Percentiles rank a stretch among this genome's conserved stretches.
Evolutionary conservation across 2,888 invertebrate genomes (phyloP).

Genomic region (Ganaspis brasiliensis): DNA sequence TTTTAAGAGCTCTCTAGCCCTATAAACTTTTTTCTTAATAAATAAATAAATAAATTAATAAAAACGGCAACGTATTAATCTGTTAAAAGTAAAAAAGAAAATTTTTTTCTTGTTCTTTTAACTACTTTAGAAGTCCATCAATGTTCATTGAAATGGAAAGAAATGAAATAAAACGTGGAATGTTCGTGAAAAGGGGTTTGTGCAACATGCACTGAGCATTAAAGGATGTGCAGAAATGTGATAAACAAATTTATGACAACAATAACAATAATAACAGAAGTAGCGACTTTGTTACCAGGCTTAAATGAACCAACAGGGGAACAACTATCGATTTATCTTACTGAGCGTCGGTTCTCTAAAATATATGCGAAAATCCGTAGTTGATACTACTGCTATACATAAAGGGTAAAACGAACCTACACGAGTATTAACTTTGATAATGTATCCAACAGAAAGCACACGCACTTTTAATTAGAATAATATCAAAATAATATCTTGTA

Average conservation of each 20-base stretch:
- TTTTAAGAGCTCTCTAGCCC: too few species aligned
- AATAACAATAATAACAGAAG: slow-evolving; percentile 28
- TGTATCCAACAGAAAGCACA: slow-evolving; percentile 28
- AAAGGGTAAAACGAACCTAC: neutral
- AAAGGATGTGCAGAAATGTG: neutral
- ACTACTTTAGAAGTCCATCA: too few species aligned
- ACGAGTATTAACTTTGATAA: slow-evolving; percentile 17
- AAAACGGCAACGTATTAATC: too few species aligned
- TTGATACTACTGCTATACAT: slow-evolving; percentile 18
- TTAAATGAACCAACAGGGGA: slow-evolving; percentile 20
- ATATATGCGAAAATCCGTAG: slow-evolving; percentile 29
- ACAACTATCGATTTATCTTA: slow-evolving; percentile 31
- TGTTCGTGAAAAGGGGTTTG: slow-evolving; percentile 3
- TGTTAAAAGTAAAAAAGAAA: too few species aligned
- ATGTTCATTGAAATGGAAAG: neutral
- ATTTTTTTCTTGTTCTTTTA: too few species aligned
- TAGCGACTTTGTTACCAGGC: slow-evolving; percentile 11
- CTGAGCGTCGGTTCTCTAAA: slow-evolving; percentile 15
- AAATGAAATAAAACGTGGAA: neutral
- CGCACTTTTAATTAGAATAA: slow-evolving; percentile 24
- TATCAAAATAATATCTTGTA: too few species aligned
- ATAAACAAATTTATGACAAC: slow-evolving; percentile 33
- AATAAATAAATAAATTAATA: too few species aligned
- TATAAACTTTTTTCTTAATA: too few species aligned
- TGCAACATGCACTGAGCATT: neutral